Conservation (phyloP, 2,888 invertebrate species). For the Gerris lacustris region DNA sequence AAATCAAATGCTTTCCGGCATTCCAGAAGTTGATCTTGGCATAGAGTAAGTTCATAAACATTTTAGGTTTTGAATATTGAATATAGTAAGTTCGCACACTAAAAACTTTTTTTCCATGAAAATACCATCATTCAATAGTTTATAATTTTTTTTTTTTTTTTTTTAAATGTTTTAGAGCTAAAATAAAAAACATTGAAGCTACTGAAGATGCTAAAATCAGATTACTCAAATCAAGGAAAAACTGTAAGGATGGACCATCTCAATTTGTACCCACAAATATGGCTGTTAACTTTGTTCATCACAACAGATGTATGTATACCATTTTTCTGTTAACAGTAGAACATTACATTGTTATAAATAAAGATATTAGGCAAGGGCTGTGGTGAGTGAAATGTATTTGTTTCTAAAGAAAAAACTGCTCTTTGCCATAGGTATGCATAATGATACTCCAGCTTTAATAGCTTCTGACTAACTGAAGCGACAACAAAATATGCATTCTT, state of each 20-base stretch:
- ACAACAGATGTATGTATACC: constrained; percentile 69
- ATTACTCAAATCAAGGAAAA: constrained; percentile 74
- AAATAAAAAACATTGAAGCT: constrained; percentile 96
- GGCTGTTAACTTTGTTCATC: constrained; percentile 96
- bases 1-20: constrained; percentile 98
- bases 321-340: not conserved
- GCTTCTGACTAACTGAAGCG: too few relatives aligned
- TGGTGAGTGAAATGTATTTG: too few relatives aligned
- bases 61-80: too few relatives aligned
- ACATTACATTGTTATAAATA: not conserved
- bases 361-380: not conserved
- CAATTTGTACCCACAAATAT: constrained; percentile 95
- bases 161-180: constrained; percentile 50
- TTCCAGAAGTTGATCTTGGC: constrained; percentile 98
- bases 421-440: too few relatives aligned
- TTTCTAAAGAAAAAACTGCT: too few relatives aligned
- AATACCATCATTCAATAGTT: too few relatives aligned
- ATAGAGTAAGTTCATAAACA: constrained; percentile 55
- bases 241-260: constrained; percentile 83
- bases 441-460: too few relatives aligned
- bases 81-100: too few relatives aligned
- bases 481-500: too few relatives aligned
- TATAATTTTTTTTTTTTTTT: too few relatives aligned
- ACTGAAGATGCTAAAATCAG: constrained; percentile 96
- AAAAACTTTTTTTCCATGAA: too few relatives aligned